Evolutionary conservation across 2,113 vertebrate genomes (phyloP), one percentile per base, ranked within the genome.

Genomic region (Macquaria australasica): DNA sequence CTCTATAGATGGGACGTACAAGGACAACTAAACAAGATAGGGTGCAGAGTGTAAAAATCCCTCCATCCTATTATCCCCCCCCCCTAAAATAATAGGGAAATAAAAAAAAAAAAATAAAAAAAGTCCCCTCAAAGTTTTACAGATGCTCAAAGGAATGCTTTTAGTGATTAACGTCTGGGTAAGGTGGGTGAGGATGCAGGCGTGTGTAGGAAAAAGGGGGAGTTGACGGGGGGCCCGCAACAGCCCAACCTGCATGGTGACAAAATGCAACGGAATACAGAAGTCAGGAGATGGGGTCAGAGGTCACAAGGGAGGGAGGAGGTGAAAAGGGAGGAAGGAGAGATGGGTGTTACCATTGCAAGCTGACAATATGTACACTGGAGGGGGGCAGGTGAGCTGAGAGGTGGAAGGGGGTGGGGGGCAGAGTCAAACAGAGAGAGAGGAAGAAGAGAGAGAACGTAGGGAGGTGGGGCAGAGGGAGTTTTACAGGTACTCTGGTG

Each of bases 81-180:
- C 70, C 76, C 83, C 64, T 48, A 56, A 77, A 69, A 68, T 63
- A 80, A 20, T 15, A 70, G 39, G 39, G 9, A 64, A 56, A 72
- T 45, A 34, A 45, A 59, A 11, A 79, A 74, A 41, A n/a, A 45
- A 45, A 20, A 51, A 83, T 78, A 63, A 81, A 93, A 81, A 87
- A 92, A 89, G 86, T 8, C 91, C 92, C 94, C 95, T 95, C 74
- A 21, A 96, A 93, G 93, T 94, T 82, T 93, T 91, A 95, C 94
- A 96, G 94, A 95, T 91, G 78, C 48, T 90, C 92, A 88, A 87
- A 95, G 96, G 96, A 98, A 98, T 97, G 95, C 94, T 97, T 97
- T 96, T 94, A 97, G 96, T 97, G 95, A 96, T 95, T 95, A 91
- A 95, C 91, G 93, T 96, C 94, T 94, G 89, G 93, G 95, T 83